phyloP scores from a whole-genome alignment of 2,888 invertebrate genomes.

The Lordiphosa fenestrarum region DNA sequence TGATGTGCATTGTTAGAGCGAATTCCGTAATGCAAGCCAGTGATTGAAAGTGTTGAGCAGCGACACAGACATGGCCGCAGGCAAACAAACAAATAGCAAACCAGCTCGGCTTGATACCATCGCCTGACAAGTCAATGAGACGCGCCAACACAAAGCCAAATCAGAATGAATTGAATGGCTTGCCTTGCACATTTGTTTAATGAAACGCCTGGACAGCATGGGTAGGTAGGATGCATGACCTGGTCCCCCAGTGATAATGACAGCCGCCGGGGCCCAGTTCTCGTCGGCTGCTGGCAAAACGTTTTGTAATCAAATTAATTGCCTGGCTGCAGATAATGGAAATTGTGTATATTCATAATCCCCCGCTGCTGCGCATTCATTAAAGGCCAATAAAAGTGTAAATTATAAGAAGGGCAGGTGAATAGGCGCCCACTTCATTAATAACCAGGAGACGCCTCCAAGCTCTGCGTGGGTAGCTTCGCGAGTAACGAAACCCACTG shows the following conservation, averaged over 20 bases:
- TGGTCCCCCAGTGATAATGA: background rate
- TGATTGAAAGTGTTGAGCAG: too few relatives aligned
- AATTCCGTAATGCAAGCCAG: background rate
- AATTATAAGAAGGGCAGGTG: constrained; percentile 49
- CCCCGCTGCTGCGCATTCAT: constrained; percentile 59
- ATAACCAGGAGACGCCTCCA: constrained; percentile 15
- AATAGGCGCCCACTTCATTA: constrained; percentile 39
- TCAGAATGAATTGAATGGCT: constrained; percentile 2
- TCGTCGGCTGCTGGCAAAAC: constrained; percentile 32
- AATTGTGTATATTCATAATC: constrained; percentile 55
- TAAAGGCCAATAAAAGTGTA: constrained; percentile 62
- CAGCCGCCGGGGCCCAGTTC: constrained; percentile 5
- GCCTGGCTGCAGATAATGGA: constrained; percentile 47
- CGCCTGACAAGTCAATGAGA: constrained; percentile 64
- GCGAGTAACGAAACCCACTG: constrained; percentile 61
- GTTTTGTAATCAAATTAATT: constrained; percentile 64
- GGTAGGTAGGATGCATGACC: background rate
- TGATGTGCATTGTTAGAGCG: constrained; percentile 6
- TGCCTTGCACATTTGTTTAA: constrained; percentile 16
- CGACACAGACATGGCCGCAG: constrained; percentile 18
- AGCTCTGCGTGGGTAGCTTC: constrained; percentile 42
- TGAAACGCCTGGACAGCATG: background rate
- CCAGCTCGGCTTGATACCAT: constrained; percentile 48
- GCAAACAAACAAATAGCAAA: constrained; percentile 28
- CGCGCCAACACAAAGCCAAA: constrained; percentile 22